A percentile compares a stretch with the other conserved stretches of the same genome.
These are phyloP conservation scores for Brachymystax lenok DNA, from an alignment of 2,797 vertebrate species.

Conservation along the genomic window DNA sequence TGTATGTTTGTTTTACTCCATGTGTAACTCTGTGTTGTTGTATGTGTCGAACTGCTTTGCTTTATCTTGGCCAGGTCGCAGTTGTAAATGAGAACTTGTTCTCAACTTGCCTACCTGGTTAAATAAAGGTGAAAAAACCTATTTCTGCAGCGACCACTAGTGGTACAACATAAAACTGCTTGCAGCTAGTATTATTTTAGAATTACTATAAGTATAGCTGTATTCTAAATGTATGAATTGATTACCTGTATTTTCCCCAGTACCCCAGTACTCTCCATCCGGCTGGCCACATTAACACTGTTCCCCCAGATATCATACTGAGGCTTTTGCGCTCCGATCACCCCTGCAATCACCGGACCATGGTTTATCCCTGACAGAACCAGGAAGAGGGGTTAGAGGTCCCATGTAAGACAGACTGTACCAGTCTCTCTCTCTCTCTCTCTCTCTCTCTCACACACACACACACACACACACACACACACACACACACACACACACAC, in stretches of 20 bases:
- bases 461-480: conserved; percentile 62
- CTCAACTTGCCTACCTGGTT: no score
- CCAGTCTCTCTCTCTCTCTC: conserved; percentile 37
- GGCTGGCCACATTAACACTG: conserved; percentile 95
- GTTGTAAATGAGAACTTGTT: no score
- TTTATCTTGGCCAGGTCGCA: no score
- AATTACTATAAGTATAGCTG: no score
- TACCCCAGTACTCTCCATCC: conserved; percentile 97
- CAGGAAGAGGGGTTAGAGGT: conserved; percentile 3
- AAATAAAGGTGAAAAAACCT: no score
- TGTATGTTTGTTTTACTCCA: no score
- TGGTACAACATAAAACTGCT: no score
- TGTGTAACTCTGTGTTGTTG: no score
- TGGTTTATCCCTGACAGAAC: conserved; percentile 88
- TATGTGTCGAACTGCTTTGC: no score
- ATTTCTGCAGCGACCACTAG: no score
- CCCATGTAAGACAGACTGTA: conserved; percentile 14
- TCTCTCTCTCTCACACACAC: no score
- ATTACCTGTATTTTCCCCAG: conserved; percentile 96
- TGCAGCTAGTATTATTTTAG: no score
- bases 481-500: conserved; percentile 73
- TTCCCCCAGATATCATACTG: conserved; percentile 99
- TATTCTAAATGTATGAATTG: background rate
- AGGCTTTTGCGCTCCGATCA: conserved; percentile 97
- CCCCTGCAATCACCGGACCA: conserved; percentile 94